phyloP scores from a whole-genome alignment of 2,113 vertebrate species.

The Dipodomys merriami region DNA sequence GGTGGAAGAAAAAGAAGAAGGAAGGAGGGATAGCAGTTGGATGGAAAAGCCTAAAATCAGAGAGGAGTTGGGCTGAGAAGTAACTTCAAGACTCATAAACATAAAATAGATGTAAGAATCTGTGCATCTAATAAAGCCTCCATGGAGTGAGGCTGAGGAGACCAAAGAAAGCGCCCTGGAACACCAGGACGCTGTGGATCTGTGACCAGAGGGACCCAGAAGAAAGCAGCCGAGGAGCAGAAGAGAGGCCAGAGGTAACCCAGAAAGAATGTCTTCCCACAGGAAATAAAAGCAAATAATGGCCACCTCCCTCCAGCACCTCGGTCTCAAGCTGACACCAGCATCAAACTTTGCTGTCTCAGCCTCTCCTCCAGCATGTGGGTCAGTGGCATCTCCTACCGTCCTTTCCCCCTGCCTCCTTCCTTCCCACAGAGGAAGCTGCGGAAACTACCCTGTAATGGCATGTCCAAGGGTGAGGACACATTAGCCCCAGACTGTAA shows the following conservation, averaged over 20 bases:
- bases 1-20: not conserved
- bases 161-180: not conserved
- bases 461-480: constrained; percentile 4
- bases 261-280: not conserved
- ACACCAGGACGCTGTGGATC: not conserved
- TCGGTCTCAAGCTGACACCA: constrained; percentile 8
- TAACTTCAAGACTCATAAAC: not conserved
- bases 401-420: not conserved
- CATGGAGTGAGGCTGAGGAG: no score
- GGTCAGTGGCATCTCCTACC: not conserved
- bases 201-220: not conserved
- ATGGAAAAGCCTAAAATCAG: not conserved
- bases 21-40: not conserved
- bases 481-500: not conserved
- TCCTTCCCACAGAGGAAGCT: constrained; percentile 46
- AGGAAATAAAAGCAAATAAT: not conserved
- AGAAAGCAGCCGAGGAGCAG: not conserved
- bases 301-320: not conserved
- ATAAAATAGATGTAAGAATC: not conserved
- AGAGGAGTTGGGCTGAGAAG: not conserved
- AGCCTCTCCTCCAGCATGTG: not conserved
- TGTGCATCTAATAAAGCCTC: not conserved
- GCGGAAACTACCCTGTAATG: not conserved
- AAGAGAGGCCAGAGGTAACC: not conserved
- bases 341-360: constrained; percentile 31